phyloP scores from a whole-genome alignment of 2,888 invertebrate species.

The Antitype chi region DNA sequence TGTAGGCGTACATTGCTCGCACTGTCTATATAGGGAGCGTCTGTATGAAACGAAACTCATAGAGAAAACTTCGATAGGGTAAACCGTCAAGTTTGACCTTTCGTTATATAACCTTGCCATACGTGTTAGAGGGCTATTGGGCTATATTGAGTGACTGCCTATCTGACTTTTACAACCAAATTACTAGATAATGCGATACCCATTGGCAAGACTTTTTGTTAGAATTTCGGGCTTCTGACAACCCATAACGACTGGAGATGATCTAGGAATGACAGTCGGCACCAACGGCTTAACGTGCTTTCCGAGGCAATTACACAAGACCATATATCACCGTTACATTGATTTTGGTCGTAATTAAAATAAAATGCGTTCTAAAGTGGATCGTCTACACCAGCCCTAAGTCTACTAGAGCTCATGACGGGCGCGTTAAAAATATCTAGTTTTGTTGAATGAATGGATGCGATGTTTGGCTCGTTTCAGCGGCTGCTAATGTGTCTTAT shows the following conservation, averaged over 20 bases:
- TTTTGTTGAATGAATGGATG: constrained; percentile 70
- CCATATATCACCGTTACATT: no score
- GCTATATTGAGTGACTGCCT: not conserved
- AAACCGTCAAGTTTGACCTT: no score
- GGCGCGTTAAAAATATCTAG: constrained; percentile 66
- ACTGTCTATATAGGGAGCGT: no score
- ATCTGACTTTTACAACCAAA: not conserved
- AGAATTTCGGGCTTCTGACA: not conserved
- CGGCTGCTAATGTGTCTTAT: constrained; percentile 43
- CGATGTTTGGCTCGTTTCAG: constrained; percentile 59
- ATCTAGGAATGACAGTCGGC: not conserved
- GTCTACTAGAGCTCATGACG: constrained; percentile 55
- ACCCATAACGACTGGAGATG: not conserved
- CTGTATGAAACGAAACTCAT: no score
- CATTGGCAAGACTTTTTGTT: not conserved
- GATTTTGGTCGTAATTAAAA: not conserved
- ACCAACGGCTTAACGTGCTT: not conserved
- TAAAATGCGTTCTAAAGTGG: not conserved
- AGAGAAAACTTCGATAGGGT: no score
- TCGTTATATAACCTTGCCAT: no score
- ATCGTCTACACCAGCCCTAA: constrained; percentile 35
- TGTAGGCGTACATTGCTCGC: no score
- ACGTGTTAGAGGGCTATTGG: no score
- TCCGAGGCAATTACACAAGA: not conserved
- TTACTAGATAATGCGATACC: not conserved